phyloP scores from a whole-genome alignment of 2,113 vertebrate species.

The Brachyistius frenatus region DNA sequence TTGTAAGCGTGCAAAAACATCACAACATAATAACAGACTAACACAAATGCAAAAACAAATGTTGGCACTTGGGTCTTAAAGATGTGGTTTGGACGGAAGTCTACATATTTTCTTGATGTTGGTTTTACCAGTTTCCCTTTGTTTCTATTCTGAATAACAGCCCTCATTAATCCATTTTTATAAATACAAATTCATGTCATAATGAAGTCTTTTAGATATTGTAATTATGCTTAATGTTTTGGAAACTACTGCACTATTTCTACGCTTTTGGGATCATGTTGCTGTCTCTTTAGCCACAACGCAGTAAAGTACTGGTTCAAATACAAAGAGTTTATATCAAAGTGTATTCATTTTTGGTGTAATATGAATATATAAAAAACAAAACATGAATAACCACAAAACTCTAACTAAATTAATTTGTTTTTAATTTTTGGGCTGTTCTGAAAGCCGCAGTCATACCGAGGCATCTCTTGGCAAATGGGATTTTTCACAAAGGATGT shows the following conservation, averaged over 20 bases:
- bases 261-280: not conserved
- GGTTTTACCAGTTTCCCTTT: not conserved
- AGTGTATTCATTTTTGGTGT: not conserved
- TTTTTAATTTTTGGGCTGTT: not conserved
- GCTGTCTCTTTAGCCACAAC: not conserved
- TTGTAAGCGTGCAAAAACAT: not conserved
- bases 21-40: slow-evolving; percentile 35
- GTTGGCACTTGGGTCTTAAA: not conserved
- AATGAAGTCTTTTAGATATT: not conserved
- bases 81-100: slow-evolving; percentile 41
- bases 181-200: not conserved
- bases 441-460: not conserved
- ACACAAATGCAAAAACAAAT: slow-evolving; percentile 24
- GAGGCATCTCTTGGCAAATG: not conserved
- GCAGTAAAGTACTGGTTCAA: not conserved
- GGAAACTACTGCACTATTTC: too few species aligned
- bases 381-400: too few species aligned
- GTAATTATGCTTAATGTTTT: not conserved
- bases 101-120: not conserved
- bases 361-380: too few species aligned
- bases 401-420: too few species aligned
- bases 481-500: not conserved
- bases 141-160: not conserved
- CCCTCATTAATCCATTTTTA: not conserved
- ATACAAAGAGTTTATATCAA: not conserved